phyloP scores from a whole-genome alignment of 2,797 vertebrate species.

The Muraenolepis orangiensis region DNA sequence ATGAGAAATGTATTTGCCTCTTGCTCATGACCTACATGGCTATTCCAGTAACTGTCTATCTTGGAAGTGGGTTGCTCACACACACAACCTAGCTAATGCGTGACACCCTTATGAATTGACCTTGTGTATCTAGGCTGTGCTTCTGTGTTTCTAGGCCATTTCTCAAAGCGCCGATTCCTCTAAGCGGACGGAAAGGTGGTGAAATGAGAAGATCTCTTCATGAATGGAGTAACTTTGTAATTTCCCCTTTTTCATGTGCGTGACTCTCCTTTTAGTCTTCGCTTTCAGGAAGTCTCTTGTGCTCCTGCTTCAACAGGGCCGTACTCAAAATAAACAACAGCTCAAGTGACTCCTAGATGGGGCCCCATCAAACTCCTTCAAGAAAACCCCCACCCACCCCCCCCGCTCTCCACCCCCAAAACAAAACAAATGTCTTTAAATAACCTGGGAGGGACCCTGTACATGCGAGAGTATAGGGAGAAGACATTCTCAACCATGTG shows the following conservation, averaged over 20 bases:
- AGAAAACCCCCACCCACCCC: neutral
- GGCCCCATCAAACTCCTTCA: neutral
- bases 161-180: neutral
- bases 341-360: neutral
- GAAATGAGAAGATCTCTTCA: neutral
- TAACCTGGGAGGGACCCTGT: neutral
- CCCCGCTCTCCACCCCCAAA: neutral
- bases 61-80: slow-evolving; percentile 23
- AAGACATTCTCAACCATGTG: neutral
- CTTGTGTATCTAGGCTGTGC: slow-evolving; percentile 22
- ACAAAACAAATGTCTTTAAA: neutral
- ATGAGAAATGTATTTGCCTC: neutral
- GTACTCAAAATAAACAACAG: slow-evolving; percentile 6
- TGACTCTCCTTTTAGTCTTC: neutral
- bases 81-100: slow-evolving; percentile 9
- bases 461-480: neutral
- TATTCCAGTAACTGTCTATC: slow-evolving; percentile 2
- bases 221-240: neutral
- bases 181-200: neutral
- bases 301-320: neutral
- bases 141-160: neutral
- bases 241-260: slow-evolving; percentile 27
- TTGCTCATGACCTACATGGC: slow-evolving; percentile 24
- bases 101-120: slow-evolving; percentile 23
- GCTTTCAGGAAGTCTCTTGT: neutral